Percentiles rank a stretch among this genome's conserved stretches.
These are phyloP conservation scores for Agelastica alni DNA, from an alignment of 2,888 invertebrate species.

Conservation along the genomic window DNA sequence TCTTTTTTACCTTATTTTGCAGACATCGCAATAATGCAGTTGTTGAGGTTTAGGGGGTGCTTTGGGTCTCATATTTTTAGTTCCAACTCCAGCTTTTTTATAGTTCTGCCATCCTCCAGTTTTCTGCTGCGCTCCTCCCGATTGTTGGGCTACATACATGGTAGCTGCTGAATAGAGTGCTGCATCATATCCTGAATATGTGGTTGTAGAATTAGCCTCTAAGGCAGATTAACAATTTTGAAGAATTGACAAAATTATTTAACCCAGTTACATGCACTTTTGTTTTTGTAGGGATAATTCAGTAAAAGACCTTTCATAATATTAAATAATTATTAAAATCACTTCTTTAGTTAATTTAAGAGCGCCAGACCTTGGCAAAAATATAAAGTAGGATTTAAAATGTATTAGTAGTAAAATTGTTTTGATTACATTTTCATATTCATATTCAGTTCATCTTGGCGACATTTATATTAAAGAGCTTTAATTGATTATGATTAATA, in stretches of 20 bases:
- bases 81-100: constrained; percentile 63
- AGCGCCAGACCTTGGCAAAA: no score
- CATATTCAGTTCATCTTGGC: no score
- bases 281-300: no score
- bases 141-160: constrained; percentile 88
- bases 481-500: no score
- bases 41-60: constrained; percentile 90
- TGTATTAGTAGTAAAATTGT: no score
- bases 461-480: no score
- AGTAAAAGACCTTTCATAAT: no score
- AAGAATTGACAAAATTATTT: constrained; percentile 14
- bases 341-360: no score
- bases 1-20: constrained; percentile 87
- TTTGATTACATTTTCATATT: no score
- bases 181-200: constrained; percentile 88
- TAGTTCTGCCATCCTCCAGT: constrained; percentile 65
- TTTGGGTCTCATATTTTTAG: constrained; percentile 70
- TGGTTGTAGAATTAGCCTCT: constrained; percentile 67
- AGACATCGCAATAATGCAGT: constrained; percentile 98
- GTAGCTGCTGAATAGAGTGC: constrained; percentile 95
- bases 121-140: constrained; percentile 53
- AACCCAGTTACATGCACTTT: constrained; percentile 1
- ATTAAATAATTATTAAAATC: not conserved
- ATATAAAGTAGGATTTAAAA: no score
- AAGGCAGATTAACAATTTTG: constrained; percentile 23